Evolutionary conservation across 2,888 invertebrate genomes (phyloP), one percentile per base, ranked within the genome.

Genomic region (Megaustenia siamemsis): DNA sequence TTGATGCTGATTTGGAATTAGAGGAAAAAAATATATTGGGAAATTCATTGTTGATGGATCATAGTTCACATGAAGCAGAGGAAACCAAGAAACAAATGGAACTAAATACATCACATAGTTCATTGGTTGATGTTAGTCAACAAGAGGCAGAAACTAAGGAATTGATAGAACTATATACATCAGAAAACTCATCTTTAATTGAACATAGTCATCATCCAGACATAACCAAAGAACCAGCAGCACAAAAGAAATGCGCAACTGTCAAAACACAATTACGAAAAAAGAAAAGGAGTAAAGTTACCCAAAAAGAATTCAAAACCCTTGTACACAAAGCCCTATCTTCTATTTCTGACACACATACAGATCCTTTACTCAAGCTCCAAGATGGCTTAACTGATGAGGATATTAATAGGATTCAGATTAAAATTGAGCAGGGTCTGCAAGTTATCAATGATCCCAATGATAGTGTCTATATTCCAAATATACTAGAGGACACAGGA

Each of bases 381-480:
- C 35, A 28, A 15, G 21, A 24, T n/a, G 43, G 38, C 35, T 66
- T 82, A 24, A 71, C 82, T 32, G 77, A 76, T 49, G 77, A 77
- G 6, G 83, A 83, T 18, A 15, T 77, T 38, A 66, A 45, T 35
- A 66, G 40, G 43, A 83, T 83, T 40, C 2, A 15, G 21, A 77
- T 76, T 63, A 83, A 83, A 53, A 68, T 83, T 28, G 83, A 83
- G 40, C 83, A 83, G n/a, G 77, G 43, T 66, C 43, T 81, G 10
- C 45, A 15, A 1, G 32, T 28, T 8, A n/a, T n/a, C n/a, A 6
- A 21, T 32, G 56, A 56, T 28, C 40, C 56, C 8, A 83, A 78
- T 69, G 78, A 83, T 35, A 77, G 68, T 21, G 24, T 69, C 12
- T 83, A 77, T 68, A 69, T 83, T 69, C 83, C 83, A 49, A 77